These are phyloP conservation scores for Macrosoma leucophasiata DNA, from an alignment of 2,888 invertebrate genomes.

Conservation along the genomic window DNA sequence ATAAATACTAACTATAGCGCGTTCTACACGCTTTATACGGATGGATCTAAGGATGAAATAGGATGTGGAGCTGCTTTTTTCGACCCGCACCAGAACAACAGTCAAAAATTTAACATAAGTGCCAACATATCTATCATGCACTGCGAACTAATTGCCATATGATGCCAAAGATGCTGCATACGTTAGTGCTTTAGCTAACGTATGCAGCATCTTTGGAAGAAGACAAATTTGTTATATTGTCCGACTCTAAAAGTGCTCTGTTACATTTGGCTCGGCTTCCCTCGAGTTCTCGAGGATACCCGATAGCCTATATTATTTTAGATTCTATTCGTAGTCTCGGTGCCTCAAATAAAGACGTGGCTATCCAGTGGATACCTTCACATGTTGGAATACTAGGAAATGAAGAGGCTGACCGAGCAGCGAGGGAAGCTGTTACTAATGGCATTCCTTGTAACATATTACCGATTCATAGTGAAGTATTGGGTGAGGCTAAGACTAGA, in stretches of 20 bases:
- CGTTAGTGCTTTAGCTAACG: conserved; percentile 4
- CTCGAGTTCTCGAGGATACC: conserved; percentile 12
- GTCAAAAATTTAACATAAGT: conserved; percentile 3
- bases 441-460: conserved; percentile 1
- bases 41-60: conserved; percentile 16
- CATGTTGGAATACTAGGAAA: conserved; percentile 7
- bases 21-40: conserved; percentile 15
- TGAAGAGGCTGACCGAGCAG: conserved; percentile 2
- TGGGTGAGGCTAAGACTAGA: neutral
- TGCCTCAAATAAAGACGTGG: neutral
- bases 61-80: conserved; percentile 15
- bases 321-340: conserved; percentile 2
- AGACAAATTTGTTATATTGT: conserved; percentile 7
- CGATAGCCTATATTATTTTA: conserved; percentile 13
- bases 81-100: conserved; percentile 8
- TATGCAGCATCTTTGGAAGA: conserved; percentile 1
- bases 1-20: neutral
- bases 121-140: conserved; percentile 8
- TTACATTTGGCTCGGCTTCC: conserved; percentile 17
- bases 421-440: conserved; percentile 1
- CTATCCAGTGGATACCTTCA: conserved; percentile 11
- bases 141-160: conserved; percentile 6
- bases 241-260: conserved; percentile 14
- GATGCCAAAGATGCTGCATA: too few species aligned
- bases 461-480: conserved; percentile 1